Percentiles rank a stretch among this genome's conserved stretches.
These are phyloP conservation scores for Phasia obesa DNA, from an alignment of 2,888 invertebrate species.

Conservation along the genomic window DNA sequence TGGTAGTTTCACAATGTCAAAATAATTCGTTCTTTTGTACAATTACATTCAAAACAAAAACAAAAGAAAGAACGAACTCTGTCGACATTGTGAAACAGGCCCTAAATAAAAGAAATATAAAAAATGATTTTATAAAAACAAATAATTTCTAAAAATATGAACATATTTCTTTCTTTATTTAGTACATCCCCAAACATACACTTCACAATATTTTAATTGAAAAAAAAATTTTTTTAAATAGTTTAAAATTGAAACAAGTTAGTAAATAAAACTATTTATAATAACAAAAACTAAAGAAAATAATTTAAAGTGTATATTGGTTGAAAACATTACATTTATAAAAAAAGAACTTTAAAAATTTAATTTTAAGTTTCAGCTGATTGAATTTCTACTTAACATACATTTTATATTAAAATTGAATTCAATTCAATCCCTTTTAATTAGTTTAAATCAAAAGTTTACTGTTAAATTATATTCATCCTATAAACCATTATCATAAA, in stretches of 20 bases:
- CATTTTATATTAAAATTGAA: conserved; percentile 56
- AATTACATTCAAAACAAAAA: too few relatives aligned
- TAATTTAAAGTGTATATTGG: conserved; percentile 47
- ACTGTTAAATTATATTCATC: conserved; percentile 39
- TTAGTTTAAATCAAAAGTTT: conserved; percentile 56
- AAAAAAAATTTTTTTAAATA: conserved; percentile 17
- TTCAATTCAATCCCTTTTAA: conserved; percentile 60
- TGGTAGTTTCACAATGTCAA: too few relatives aligned
- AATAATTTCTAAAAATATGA: conserved; percentile 31
- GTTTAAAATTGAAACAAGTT: conserved; percentile 50
- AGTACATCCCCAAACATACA: neutral
- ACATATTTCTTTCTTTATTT: neutral
- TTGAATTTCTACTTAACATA: conserved; percentile 55
- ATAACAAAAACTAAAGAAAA: conserved; percentile 13
- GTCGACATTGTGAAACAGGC: too few relatives aligned
- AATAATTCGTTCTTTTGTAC: too few relatives aligned
- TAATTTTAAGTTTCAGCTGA: conserved; percentile 38
- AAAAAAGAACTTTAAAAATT: conserved; percentile 22
- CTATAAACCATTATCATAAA: conserved; percentile 30
- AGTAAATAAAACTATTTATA: conserved; percentile 53
- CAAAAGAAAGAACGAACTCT: too few relatives aligned
- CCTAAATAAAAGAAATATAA: too few relatives aligned
- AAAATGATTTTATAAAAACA: neutral
- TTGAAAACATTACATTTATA: conserved; percentile 34
- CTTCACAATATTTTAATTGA: neutral